Conservation (phyloP, 2,113 vertebrate species). For the Gorsachius goisagi region DNA sequence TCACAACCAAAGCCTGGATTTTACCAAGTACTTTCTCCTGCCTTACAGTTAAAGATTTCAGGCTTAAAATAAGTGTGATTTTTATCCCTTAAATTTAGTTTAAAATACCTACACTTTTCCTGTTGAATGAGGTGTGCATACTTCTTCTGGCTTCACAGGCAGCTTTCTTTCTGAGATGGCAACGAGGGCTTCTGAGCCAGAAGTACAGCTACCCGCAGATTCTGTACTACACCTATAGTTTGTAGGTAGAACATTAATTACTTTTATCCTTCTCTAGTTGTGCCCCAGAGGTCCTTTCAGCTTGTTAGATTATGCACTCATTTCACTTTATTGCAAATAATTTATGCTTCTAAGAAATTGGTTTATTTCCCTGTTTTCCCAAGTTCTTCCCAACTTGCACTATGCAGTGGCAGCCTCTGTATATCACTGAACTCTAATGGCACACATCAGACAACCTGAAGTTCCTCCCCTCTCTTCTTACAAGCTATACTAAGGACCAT, state of each 20-base stretch:
- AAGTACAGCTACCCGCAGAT: background rate
- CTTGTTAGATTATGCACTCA: background rate
- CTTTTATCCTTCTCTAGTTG: background rate
- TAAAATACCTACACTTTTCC: background rate
- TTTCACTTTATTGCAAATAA: background rate
- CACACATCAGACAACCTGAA: fast-evolving
- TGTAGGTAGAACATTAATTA: background rate
- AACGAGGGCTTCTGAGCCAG: background rate
- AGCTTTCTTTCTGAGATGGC: background rate
- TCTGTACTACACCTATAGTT: background rate
- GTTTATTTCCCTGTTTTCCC: background rate
- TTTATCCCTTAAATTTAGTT: background rate
- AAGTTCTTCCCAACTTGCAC: background rate
- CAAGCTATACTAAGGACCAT: background rate
- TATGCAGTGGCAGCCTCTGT: background rate
- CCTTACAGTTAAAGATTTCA: background rate
- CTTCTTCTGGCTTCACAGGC: background rate
- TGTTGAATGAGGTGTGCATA: background rate
- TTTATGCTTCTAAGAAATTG: background rate
- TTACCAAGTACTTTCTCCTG: background rate
- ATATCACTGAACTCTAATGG: background rate
- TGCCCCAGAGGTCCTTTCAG: background rate
- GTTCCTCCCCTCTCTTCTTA: background rate
- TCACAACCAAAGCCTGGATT: background rate
- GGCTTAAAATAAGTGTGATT: background rate